phyloP scores from a whole-genome alignment of 2,888 invertebrate species.

The Phorcus lineatus region DNA sequence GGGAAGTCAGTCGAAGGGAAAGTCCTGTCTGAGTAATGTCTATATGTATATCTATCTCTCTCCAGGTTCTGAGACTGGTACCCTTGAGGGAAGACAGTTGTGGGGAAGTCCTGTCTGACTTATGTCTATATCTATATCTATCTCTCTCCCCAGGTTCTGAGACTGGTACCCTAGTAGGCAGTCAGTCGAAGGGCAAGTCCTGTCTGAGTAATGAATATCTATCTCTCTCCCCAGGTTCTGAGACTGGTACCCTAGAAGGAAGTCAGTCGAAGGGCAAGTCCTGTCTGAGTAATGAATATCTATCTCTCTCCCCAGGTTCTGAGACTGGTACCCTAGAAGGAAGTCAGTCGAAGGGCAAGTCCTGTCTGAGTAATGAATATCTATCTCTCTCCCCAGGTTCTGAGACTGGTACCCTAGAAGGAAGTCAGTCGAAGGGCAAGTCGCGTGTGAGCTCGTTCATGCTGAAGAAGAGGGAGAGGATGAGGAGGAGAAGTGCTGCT shows the following conservation, averaged over 20 bases:
- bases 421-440: conserved; percentile 29
- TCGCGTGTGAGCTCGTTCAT: conserved; percentile 47
- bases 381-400: too few species aligned
- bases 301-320: too few species aligned
- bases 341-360: conserved; percentile 3
- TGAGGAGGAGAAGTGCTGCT: not conserved
- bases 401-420: not conserved
- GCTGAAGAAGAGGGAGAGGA: conserved; percentile 35
- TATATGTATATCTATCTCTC: too few species aligned
- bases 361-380: too few species aligned
- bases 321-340: not conserved
- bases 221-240: too few species aligned
- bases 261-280: not conserved
- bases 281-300: too few species aligned
- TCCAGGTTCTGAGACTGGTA: too few species aligned
- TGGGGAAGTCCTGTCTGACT: conserved; percentile 40
- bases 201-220: too few species aligned
- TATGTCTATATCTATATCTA: too few species aligned
- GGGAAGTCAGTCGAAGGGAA: conserved; percentile 24
- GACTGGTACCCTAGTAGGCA: not conserved
- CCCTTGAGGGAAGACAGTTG: not conserved
- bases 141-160: too few species aligned
- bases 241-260: not conserved
- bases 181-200: conserved; percentile 32
- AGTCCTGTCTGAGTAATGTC: conserved; percentile 43